Conservation (phyloP, 1,140 invertebrate genomes). For the Holotrichia oblita region DNA sequence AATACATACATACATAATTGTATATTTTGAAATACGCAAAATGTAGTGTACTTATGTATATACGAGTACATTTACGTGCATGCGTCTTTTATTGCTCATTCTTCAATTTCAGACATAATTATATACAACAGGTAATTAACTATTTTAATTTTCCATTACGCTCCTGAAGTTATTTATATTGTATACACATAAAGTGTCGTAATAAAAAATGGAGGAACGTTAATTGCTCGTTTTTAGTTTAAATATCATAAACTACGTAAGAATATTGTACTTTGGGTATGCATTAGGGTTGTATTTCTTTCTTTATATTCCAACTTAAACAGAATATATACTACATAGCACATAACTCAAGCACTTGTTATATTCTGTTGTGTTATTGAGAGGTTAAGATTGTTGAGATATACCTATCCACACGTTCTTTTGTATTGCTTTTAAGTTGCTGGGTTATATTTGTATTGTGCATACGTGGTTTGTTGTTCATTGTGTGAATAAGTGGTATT, state of each 20-base stretch:
- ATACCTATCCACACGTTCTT: conserved; percentile 28
- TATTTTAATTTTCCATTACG: conserved; percentile 2
- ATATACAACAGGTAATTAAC: background rate
- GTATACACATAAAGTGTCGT: background rate
- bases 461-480: background rate
- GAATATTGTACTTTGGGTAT: background rate
- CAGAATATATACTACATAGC: no score
- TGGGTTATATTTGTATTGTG: background rate
- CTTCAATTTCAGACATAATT: background rate
- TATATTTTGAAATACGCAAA: background rate
- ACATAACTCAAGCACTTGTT: background rate
- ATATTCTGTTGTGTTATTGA: background rate
- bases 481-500: background rate
- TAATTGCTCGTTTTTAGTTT: background rate
- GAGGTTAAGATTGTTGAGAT: conserved; percentile 1
- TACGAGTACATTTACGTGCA: background rate
- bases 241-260: background rate
- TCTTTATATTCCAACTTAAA: no score
- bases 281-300: background rate
- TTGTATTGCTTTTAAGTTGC: conserved; percentile 13
- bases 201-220: background rate
- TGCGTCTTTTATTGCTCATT: background rate
- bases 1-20: background rate
- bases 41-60: background rate
- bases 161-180: background rate